Evolutionary conservation across 2,113 vertebrate species (phyloP).

Genomic region (Eurystomus gularis): DNA sequence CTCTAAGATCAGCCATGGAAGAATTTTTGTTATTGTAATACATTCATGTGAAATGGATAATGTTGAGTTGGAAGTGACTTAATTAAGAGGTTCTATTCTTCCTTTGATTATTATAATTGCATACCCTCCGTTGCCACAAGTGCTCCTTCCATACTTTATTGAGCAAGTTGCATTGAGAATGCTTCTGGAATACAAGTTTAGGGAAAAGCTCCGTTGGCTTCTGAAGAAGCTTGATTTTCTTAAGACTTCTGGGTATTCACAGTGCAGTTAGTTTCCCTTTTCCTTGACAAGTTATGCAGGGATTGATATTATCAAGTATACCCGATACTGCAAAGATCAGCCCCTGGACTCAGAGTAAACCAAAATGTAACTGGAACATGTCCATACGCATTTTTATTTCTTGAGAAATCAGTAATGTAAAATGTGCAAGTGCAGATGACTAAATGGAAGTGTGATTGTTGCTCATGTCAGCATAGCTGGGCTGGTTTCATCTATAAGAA

Average conservation of each 20-base stretch:
- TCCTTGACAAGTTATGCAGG: neutral
- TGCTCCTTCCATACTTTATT: neutral
- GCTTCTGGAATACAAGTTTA: neutral
- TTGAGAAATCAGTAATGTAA: neutral
- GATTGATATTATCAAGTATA: neutral
- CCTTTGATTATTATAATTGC: neutral
- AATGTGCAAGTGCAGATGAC: neutral
- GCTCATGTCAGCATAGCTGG: neutral
- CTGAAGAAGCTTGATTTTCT: neutral
- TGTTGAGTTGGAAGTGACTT: slow-evolving; percentile 4
- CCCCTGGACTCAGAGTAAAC: neutral
- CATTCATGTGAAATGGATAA: neutral
- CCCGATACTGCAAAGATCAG: neutral
- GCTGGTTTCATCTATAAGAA: neutral
- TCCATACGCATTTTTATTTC: neutral
- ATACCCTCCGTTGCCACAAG: neutral
- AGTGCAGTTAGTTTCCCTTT: neutral
- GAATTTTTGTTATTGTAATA: neutral
- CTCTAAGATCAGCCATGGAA: neutral
- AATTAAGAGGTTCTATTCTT: neutral
- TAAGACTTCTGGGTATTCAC: neutral
- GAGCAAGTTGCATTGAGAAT: neutral
- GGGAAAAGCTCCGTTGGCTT: neutral
- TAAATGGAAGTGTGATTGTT: slow-evolving; percentile 21
- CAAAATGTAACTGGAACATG: neutral